phyloP scores from a whole-genome alignment of 1,140 invertebrate species.

The Sinonovacula constricta region DNA sequence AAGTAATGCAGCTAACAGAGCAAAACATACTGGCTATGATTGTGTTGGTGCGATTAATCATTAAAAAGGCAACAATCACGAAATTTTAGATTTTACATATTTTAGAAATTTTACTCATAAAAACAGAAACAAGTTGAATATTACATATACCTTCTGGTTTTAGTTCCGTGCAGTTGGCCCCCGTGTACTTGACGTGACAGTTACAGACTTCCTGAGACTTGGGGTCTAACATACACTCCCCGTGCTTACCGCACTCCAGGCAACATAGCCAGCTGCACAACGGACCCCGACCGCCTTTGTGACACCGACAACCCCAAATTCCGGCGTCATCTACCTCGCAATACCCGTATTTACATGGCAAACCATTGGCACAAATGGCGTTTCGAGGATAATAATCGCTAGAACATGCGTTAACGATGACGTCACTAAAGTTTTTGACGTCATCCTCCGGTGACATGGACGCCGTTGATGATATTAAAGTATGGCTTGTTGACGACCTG shows the following conservation, averaged over 20 bases:
- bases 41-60: too few relatives aligned
- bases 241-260: constrained; percentile 5
- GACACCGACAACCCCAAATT: constrained; percentile 12
- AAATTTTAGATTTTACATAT: too few relatives aligned
- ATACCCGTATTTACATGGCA: constrained; percentile 13
- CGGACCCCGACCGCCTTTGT: constrained; percentile 4
- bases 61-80: too few relatives aligned
- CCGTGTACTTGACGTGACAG: constrained; percentile 1
- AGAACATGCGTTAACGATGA: not conserved
- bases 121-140: too few relatives aligned
- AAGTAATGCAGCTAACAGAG: too few relatives aligned
- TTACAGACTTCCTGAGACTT: not conserved
- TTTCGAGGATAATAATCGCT: not conserved
- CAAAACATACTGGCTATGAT: too few relatives aligned
- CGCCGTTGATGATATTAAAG: too few relatives aligned
- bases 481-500: not conserved
- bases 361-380: not conserved
- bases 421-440: not conserved
- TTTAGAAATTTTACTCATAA: too few relatives aligned
- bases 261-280: constrained; percentile 20
- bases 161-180: constrained; percentile 7
- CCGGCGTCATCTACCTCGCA: not conserved
- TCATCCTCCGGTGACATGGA: not conserved
- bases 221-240: constrained; percentile 1
- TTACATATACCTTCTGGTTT: constrained; percentile 13